Percentiles rank a stretch among this genome's conserved stretches.
Conservation (phyloP, 1,140 invertebrate genomes). For the Helicoverpa zea region DNA sequence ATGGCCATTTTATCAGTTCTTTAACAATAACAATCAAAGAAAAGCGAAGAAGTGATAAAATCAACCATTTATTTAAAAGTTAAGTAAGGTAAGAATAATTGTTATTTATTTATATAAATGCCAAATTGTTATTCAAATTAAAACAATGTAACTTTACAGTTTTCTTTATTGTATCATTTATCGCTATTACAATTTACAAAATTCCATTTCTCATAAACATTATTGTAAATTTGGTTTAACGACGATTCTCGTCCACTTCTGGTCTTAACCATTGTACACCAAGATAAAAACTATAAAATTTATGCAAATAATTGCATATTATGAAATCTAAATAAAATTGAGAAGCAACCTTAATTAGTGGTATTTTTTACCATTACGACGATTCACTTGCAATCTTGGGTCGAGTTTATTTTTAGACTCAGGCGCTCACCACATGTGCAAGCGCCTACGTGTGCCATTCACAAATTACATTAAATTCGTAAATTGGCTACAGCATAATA, state of each 20-base stretch:
- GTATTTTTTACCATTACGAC: no score
- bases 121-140: slow-evolving; percentile 55
- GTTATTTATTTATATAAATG: slow-evolving; percentile 56
- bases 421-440: no score
- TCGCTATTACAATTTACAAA: slow-evolving; percentile 43
- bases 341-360: no score
- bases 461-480: no score
- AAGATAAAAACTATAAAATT: neutral
- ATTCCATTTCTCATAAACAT: slow-evolving; percentile 33
- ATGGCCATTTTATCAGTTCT: neutral
- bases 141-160: slow-evolving; percentile 11
- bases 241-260: neutral
- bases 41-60: slow-evolving; percentile 9
- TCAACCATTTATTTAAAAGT: slow-evolving; percentile 5
- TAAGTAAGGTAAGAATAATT: slow-evolving; percentile 54
- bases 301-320: neutral
- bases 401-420: no score
- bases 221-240: slow-evolving; percentile 22
- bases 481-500: no score
- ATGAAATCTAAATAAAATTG: no score
- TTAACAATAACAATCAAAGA: no score
- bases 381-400: no score
- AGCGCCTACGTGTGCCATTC: no score
- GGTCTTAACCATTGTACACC: neutral
- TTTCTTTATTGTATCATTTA: slow-evolving; percentile 21